Percentiles rank a stretch among this genome's conserved stretches.
Evolutionary conservation across 2,113 vertebrate species (phyloP).

Genomic region (Corydoras sp.): DNA sequence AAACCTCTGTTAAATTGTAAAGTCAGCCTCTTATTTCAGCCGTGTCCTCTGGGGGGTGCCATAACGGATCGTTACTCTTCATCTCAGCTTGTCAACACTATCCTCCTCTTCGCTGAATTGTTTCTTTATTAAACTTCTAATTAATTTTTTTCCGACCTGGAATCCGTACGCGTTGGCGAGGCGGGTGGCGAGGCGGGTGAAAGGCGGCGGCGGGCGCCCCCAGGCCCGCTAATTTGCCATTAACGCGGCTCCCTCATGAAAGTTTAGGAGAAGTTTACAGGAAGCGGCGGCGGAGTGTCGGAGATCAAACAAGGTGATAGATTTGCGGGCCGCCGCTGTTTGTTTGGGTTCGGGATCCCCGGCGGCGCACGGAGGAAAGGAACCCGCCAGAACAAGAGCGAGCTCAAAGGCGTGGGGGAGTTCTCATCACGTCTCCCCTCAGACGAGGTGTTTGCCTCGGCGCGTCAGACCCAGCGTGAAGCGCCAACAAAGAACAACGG

Average conservation of each 20-base stretch:
- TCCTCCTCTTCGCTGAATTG: no score
- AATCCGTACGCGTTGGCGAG: not conserved
- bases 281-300: slow-evolving; percentile 52
- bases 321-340: slow-evolving; percentile 59
- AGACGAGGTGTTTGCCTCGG: slow-evolving; percentile 70
- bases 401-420: slow-evolving; percentile 69
- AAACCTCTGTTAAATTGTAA: no score
- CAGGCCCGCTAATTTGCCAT: slow-evolving; percentile 36
- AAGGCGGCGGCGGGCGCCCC: not conserved
- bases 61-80: no score
- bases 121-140: no score
- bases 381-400: slow-evolving; percentile 50
- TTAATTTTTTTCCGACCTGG: no score
- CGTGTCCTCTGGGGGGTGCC: no score
- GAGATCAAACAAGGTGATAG: slow-evolving; percentile 59
- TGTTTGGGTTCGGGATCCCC: slow-evolving; percentile 73
- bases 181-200: not conserved
- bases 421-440: slow-evolving; percentile 73
- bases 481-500: slow-evolving; percentile 59
- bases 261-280: slow-evolving; percentile 59
- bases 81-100: no score
- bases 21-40: no score
- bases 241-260: slow-evolving; percentile 51
- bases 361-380: slow-evolving; percentile 61
- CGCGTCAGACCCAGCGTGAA: slow-evolving; percentile 67